Percentiles rank a stretch among this genome's conserved stretches.
phyloP scores from a whole-genome alignment of 1,140 invertebrate genomes.

The Zophobas morio region DNA sequence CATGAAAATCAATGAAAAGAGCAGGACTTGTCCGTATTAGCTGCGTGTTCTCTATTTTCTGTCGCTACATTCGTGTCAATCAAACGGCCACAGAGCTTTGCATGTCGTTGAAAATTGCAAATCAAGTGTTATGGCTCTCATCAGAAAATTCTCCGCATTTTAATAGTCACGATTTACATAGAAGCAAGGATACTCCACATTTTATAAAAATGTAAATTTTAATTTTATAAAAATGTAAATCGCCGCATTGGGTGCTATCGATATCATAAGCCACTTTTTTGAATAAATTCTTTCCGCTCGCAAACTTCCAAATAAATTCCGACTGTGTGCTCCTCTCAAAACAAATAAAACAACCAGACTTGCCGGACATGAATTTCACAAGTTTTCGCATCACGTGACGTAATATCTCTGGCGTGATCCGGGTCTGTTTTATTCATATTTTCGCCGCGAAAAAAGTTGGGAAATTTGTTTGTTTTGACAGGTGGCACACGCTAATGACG shows the following conservation, averaged over 20 bases:
- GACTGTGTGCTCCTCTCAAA: not conserved
- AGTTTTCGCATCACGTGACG: not conserved
- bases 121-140: constrained; percentile 22
- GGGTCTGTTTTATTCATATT: too few species aligned
- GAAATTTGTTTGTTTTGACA: too few species aligned
- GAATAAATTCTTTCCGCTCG: not conserved
- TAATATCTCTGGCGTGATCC: not conserved
- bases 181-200: not conserved
- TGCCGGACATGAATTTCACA: not conserved
- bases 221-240: not conserved
- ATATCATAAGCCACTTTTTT: not conserved
- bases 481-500: too few species aligned
- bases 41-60: constrained; percentile 17
- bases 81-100: constrained; percentile 14
- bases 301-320: too few species aligned
- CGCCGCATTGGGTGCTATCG: not conserved
- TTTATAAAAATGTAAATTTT: not conserved
- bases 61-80: constrained; percentile 33
- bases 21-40: constrained; percentile 2
- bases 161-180: constrained; percentile 17
- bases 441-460: too few species aligned
- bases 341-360: not conserved
- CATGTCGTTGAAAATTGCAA: constrained; percentile 33
- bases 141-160: constrained; percentile 3
- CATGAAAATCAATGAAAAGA: constrained; percentile 20